Evolutionary conservation across 37 sponge, comb jelly and placozoan species (phyloP).

Genomic region (Dysidea cf. avara): DNA sequence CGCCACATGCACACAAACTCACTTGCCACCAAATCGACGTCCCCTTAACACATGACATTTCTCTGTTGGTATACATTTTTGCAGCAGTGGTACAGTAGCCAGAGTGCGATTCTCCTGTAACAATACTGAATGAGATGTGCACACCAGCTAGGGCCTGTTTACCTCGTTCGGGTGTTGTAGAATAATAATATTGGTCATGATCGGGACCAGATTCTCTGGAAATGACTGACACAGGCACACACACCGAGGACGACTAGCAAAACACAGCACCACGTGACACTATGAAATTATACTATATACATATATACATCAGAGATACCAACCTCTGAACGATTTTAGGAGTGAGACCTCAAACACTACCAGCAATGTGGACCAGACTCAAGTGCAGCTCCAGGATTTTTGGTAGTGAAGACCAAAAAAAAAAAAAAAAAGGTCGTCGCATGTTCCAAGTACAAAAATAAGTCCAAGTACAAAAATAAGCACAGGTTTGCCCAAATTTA

Average conservation of each 20-base stretch:
- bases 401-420: too few species aligned
- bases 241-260: constrained; percentile 51
- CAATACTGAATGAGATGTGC: too few species aligned
- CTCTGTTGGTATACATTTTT: constrained; percentile 39
- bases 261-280: not conserved
- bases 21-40: constrained; percentile 62
- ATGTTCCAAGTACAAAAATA: too few species aligned
- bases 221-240: constrained; percentile 81
- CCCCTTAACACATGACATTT: constrained; percentile 51
- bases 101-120: constrained; percentile 54
- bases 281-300: not conserved
- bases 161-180: constrained; percentile 85
- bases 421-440: too few species aligned
- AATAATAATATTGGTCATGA: constrained; percentile 55
- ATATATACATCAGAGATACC: not conserved
- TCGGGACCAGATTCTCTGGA: constrained; percentile 46
- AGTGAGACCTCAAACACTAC: too few species aligned
- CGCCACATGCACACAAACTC: too few species aligned
- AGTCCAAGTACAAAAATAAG: too few species aligned
- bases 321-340: too few species aligned
- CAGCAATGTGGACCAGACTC: too few species aligned
- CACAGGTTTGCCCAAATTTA: too few species aligned
- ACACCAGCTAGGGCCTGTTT: too few species aligned
- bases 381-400: too few species aligned
- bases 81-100: constrained; percentile 77